Evolutionary conservation across 2,113 vertebrate species (phyloP), one percentile per base, ranked within the genome.

Genomic region (Cryptomyrus ogoouensis): DNA sequence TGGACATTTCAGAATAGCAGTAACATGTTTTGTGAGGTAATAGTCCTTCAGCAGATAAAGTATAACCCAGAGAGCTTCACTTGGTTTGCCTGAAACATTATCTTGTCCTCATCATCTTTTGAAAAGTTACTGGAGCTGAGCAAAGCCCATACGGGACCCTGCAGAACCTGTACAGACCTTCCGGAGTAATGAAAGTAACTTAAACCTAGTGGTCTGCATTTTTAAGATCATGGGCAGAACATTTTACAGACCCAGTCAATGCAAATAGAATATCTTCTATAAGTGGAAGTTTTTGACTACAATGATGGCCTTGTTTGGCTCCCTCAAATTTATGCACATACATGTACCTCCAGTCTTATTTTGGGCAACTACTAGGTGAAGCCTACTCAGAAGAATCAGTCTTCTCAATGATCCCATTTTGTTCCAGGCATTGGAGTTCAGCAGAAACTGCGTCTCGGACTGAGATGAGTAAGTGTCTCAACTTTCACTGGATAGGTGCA

Each of bases 1-100:
- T 19, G 83, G 89, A 49, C 85, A 80, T 80, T 91, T 86, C 44
- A 27, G n/a, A 24, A 90, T 90, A 74, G 90, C 91, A 83, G 83
- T 84, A 17, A 85, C 46, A 31, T 92, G 90, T 8, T 47, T 89
- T 85, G 49, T 90, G 70, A 46, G 52, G 83, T 2, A 42, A 62
- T 35, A 92, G 24, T 19, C 90, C 89, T 2, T 90, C 90, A 46
- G 83, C 46, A 70, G 19, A 31, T 7, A 91, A 21, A 39, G 12
- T 90, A 35, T 90, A 42, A 8, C 89, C 90, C 7, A 90, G 88
- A 12, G 90, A 91, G n/a, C 35, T 87, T 31, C 91, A 87, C 44
- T 85, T 89, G 0, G 83, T 90, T 39, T 89, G 46, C 42, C 58
- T 27, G 3, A 90, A 85, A 85, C 83, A 47, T 44, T 21, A 47